Percentiles rank a stretch among this genome's conserved stretches.
Evolutionary conservation across 2,113 vertebrate genomes (phyloP).

Genomic region (Rattus rattus): DNA sequence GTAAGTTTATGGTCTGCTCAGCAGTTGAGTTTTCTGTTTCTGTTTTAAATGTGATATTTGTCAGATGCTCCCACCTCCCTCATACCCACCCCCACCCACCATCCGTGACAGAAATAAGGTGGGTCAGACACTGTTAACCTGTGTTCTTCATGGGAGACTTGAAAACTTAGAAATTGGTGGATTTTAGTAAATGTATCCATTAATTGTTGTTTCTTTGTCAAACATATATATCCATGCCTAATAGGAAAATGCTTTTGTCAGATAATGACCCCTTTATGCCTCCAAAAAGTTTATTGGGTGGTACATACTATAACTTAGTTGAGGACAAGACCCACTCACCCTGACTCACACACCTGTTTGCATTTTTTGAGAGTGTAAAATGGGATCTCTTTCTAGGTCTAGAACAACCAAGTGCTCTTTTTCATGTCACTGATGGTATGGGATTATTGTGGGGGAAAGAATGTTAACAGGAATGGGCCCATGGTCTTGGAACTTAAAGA

Average conservation of each 20-base stretch:
- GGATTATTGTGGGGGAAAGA: conserved; percentile 15
- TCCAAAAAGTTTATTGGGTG: conserved; percentile 30
- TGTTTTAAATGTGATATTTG: background rate
- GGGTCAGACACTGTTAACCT: conserved; percentile 6
- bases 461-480: background rate
- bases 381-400: conserved; percentile 42
- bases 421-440: background rate
- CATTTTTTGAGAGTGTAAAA: background rate
- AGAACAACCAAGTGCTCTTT: conserved; percentile 2
- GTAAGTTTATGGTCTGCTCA: conserved; percentile 53
- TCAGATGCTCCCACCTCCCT: background rate
- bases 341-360: background rate
- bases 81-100: background rate
- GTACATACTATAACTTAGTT: background rate
- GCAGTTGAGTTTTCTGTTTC: conserved; percentile 7
- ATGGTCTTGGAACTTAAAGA: background rate
- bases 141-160: background rate
- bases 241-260: conserved; percentile 47
- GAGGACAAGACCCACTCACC: background rate
- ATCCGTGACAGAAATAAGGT: background rate
- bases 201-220: conserved; percentile 50
- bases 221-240: background rate
- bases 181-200: conserved; percentile 54
- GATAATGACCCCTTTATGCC: background rate
- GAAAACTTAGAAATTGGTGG: background rate